Percentiles rank a stretch among this genome's conserved stretches.
Evolutionary conservation across 2,113 vertebrate species (phyloP).

Genomic region (Phylloscopus trochiloides): DNA sequence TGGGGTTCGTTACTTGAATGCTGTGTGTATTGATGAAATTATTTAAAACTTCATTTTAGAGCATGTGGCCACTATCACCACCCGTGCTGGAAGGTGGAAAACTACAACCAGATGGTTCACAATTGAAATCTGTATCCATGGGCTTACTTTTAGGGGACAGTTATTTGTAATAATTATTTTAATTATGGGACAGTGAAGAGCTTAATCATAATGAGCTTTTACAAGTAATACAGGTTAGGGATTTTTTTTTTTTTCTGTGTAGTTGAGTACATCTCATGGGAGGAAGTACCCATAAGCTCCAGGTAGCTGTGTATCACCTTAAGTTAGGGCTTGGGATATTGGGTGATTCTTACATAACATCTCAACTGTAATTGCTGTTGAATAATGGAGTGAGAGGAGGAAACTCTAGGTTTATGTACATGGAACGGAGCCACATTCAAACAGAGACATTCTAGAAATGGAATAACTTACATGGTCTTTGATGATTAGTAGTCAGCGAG

Average conservation of each 20-base stretch:
- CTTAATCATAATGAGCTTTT: not conserved
- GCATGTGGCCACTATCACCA: not conserved
- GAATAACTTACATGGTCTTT: not conserved
- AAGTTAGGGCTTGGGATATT: not conserved
- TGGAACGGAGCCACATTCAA: not conserved
- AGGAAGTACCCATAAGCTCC: not conserved
- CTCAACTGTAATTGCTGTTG: not conserved
- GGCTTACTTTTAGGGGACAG: not conserved
- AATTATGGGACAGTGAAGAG: not conserved
- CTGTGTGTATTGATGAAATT: not conserved
- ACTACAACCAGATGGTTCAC: not conserved
- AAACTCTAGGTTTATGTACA: not conserved
- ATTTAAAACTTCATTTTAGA: not conserved
- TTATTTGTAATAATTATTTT: constrained; percentile 4
- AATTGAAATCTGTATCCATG: not conserved
- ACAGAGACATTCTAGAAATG: not conserved
- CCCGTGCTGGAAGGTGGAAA: not conserved
- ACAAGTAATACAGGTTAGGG: not conserved
- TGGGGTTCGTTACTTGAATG: not conserved
- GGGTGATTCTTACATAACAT: not conserved
- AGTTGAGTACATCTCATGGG: not conserved
- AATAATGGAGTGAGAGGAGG: not conserved
- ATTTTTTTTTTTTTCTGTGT: not conserved
- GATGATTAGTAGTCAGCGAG: not conserved
- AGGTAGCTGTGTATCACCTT: not conserved